These are phyloP conservation scores for Tarsius wallacei DNA, from an alignment of 2,797 vertebrate genomes.

Conservation along the genomic window DNA sequence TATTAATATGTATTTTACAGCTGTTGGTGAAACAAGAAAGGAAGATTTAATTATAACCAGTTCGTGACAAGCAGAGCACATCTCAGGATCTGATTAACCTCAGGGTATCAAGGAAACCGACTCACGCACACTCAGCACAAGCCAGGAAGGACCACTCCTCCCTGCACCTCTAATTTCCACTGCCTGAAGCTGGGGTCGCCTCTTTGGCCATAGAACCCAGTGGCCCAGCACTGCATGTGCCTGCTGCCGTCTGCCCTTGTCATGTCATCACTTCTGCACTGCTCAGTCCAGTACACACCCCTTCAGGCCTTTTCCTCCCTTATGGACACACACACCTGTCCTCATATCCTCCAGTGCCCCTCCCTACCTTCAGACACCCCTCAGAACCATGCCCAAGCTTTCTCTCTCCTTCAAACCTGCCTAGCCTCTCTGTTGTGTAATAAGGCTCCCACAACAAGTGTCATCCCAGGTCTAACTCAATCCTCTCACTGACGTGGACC, in stretches of 20 bases:
- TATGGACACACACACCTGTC: fast-evolving
- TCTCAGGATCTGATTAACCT: constrained; percentile 56
- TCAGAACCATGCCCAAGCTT: background rate
- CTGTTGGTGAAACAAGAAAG: constrained; percentile 74
- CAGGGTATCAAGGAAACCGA: background rate
- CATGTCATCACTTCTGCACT: background rate
- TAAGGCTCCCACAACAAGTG: background rate
- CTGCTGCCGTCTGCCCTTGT: background rate
- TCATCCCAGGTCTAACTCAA: background rate
- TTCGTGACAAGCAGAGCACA: constrained; percentile 74
- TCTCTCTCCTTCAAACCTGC: background rate
- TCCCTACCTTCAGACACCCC: background rate
- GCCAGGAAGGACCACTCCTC: background rate
- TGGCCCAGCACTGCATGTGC: fast-evolving
- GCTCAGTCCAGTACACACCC: background rate
- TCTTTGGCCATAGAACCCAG: background rate
- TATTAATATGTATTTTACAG: constrained; percentile 88
- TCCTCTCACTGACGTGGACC: background rate
- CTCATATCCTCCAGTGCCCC: background rate
- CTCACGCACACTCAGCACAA: background rate
- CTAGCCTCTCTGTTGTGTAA: background rate
- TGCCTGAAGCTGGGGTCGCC: fast-evolving
- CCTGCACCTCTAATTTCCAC: background rate
- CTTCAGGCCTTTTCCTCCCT: background rate
- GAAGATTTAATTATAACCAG: constrained; percentile 64